Evolutionary conservation across 2,797 vertebrate species (phyloP), one percentile per base, ranked within the genome.

Genomic region (Erpetoichthys calabaricus): DNA sequence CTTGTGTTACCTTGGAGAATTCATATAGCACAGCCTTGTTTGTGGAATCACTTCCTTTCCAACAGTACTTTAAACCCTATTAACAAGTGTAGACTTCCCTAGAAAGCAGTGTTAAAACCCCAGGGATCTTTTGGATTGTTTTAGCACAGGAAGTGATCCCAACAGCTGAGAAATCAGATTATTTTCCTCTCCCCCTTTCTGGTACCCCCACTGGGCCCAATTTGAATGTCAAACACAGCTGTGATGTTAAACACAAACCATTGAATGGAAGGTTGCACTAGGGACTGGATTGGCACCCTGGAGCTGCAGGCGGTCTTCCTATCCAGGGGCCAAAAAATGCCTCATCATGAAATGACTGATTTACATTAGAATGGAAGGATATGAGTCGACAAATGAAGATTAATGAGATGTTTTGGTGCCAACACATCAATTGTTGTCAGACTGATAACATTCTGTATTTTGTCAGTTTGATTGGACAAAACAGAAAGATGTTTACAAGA

Each of bases 291-390:
- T 70, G 66, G 68, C 70, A 68, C 72, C 69, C 69, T 58, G 66
- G 65, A 67, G 67, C 63, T 65, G 62, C 65, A 65, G 63, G 70
- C 73, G 67, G 64, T 54, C 71, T 65, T 67, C 68, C 73, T 69
- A 64, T 69, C 62, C 8, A 6, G 5, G 67, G 68, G 65, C 67
- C 66, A 58, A 72, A 64, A 75, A 70, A 73, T 53, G 50, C 62
- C 65, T 67, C 70, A 72, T 72, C 73, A 64, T 74, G 69, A 73
- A 73, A 72, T 73, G 68, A 57, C 52, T 59, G 61, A 78, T 87
- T 89, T 87, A 77, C 77, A 71, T 87, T 68, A 80, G 81, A 88
- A 86, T 82, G 77, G 72, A 74, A 81, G 83, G 76, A 84, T 84
- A 75, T 77, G 78, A 78, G 78, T 68, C 68, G 79, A 80, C 82